Evolutionary conservation across 2,113 vertebrate genomes (phyloP).

Genomic region (Amazona vittata): DNA sequence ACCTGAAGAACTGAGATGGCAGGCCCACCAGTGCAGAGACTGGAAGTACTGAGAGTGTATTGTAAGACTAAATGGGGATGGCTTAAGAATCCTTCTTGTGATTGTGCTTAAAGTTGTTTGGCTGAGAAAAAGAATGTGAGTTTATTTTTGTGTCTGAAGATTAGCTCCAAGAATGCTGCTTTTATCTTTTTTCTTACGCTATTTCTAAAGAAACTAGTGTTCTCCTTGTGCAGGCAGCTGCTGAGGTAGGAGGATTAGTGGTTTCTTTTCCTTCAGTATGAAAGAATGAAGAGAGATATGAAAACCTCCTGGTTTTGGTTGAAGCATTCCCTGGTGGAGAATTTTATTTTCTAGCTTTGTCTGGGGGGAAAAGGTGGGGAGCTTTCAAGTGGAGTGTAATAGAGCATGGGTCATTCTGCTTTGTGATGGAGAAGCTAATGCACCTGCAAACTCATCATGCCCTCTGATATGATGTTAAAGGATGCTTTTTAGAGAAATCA

Average conservation of each 20-base stretch:
- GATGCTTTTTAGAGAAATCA: not conserved
- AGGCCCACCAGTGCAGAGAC: accelerated
- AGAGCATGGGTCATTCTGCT: not conserved
- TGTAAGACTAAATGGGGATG: not conserved
- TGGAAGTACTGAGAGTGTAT: not conserved
- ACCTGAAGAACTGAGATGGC: not conserved
- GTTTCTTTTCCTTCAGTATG: not conserved
- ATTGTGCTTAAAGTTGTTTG: not conserved
- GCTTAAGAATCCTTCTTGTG: not conserved
- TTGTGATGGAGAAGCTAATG: not conserved
- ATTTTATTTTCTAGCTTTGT: not conserved
- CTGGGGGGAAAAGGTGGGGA: not conserved
- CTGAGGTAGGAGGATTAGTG: not conserved
- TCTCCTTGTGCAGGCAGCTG: not conserved
- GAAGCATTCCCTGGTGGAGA: not conserved
- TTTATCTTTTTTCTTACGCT: not conserved
- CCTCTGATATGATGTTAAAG: not conserved
- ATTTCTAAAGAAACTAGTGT: not conserved
- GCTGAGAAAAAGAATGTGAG: not conserved
- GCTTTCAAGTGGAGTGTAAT: not conserved
- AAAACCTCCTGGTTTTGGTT: not conserved
- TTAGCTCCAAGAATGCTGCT: not conserved
- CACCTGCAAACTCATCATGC: not conserved
- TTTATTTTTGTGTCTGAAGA: not conserved
- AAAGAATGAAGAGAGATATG: not conserved